phyloP scores from a whole-genome alignment of 2,797 vertebrate genomes.

The Eulemur mongoz region DNA sequence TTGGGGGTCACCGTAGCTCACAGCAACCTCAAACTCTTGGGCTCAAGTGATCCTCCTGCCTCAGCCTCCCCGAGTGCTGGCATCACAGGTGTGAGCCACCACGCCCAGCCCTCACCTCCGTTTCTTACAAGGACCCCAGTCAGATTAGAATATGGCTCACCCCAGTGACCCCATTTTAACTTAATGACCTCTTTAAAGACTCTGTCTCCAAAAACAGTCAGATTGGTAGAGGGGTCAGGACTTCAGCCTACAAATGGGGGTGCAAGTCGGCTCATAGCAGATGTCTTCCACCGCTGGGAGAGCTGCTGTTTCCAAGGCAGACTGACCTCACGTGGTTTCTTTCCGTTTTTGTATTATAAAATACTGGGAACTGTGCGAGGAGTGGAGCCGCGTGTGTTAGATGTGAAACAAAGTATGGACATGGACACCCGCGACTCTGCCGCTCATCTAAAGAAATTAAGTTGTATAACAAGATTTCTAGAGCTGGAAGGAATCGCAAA shows the following conservation, averaged over 20 bases:
- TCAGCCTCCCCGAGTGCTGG: too few relatives aligned
- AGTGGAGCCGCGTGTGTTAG: neutral
- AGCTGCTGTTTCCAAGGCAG: too few relatives aligned
- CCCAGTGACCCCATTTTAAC: neutral
- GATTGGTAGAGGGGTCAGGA: neutral
- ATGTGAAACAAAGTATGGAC: neutral
- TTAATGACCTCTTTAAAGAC: neutral
- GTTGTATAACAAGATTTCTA: too few relatives aligned
- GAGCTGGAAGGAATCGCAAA: neutral
- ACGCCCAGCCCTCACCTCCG: neutral
- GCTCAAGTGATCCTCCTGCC: too few relatives aligned
- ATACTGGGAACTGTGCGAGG: neutral
- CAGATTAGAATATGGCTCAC: neutral
- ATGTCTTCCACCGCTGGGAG: too few relatives aligned
- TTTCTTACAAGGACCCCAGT: neutral
- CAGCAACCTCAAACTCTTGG: too few relatives aligned
- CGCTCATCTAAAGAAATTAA: neutral
- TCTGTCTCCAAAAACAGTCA: neutral
- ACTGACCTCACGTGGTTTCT: neutral
- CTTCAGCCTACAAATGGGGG: neutral
- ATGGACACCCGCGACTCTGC: neutral
- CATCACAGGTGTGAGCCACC: too few relatives aligned
- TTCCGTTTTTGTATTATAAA: neutral
- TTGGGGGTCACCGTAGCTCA: too few relatives aligned
- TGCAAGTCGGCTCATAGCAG: neutral